phyloP scores from a whole-genome alignment of 2,797 vertebrate genomes.

The Microctenopoma stevenorrisi region DNA sequence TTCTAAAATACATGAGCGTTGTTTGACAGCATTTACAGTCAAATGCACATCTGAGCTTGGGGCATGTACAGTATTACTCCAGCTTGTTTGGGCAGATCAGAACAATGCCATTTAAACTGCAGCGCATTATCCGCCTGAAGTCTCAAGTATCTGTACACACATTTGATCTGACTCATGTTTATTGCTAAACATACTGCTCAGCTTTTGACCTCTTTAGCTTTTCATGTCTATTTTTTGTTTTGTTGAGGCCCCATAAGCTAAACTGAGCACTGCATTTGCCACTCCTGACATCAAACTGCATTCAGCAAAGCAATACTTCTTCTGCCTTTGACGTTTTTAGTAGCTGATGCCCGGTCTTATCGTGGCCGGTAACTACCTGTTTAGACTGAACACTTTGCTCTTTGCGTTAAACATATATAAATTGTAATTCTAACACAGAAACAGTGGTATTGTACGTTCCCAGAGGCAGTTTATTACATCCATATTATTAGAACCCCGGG shows the following conservation, averaged over 20 bases:
- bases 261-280: background rate
- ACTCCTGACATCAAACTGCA: background rate
- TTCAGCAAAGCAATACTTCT: background rate
- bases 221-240: background rate
- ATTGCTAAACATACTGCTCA: too few relatives aligned
- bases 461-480: background rate
- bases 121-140: background rate
- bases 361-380: too few relatives aligned
- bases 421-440: background rate
- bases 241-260: background rate
- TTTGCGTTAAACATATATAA: background rate
- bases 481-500: background rate
- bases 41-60: too few relatives aligned
- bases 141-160: background rate
- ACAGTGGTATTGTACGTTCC: background rate
- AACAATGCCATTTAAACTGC: conserved; percentile 12
- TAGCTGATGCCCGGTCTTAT: background rate
- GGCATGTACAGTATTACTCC: background rate
- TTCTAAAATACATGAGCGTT: background rate
- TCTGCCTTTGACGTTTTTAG: background rate
- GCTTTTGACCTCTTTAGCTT: background rate
- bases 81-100: conserved; percentile 11
- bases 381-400: background rate
- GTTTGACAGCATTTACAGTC: background rate
- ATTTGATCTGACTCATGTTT: background rate